Evolutionary conservation across 2,888 invertebrate genomes (phyloP), one percentile per base, ranked within the genome.

Genomic region (Cosmorhoe ocellata): DNA sequence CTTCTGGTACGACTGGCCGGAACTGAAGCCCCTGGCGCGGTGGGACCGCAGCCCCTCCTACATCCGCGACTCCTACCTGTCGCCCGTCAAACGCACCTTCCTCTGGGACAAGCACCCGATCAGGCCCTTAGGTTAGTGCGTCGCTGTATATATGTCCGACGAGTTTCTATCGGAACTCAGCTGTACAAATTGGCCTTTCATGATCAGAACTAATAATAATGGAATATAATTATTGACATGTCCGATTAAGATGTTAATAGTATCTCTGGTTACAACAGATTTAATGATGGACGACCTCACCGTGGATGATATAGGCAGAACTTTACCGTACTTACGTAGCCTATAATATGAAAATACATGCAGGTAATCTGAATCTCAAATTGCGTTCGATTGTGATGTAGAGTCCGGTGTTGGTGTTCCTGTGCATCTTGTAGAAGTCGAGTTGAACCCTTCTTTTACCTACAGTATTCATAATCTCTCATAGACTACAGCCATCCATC

Each of bases 51-150:
- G 93, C 81, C 95, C 95, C 58, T 95, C 93, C 83, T 94, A 94
- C 91, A 92, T 96, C 80, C 92, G 97, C 68, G 95, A 96, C 91
- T 96, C 96, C 77, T 97, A 95, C 91, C 93, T 97, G 86, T 97
- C 96, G 78, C 97, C 97, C 58, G 93, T 97, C 84, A 97, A 96
- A 92, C 95, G 96, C 91, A 95, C 94, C 89, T 97, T 95, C 92
- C 92, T 97, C 77, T 97, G 97, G 97, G 94, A 94, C 89, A 95
- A 94, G 90, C 97, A 97, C 90, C 97, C 97, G 82, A 93, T 95
- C 87, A 94, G 97, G 91, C 96, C 96, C 80, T 94, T 96, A 91
- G 95, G 96, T 97, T 94, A 93, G 96, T 94, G 77, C 69, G 69
- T 66, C 71, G 82, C 84, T 85, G 81, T 84, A 82, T 58, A 84